Conservation (phyloP, 2,113 vertebrate species). For the Martes martes region DNA sequence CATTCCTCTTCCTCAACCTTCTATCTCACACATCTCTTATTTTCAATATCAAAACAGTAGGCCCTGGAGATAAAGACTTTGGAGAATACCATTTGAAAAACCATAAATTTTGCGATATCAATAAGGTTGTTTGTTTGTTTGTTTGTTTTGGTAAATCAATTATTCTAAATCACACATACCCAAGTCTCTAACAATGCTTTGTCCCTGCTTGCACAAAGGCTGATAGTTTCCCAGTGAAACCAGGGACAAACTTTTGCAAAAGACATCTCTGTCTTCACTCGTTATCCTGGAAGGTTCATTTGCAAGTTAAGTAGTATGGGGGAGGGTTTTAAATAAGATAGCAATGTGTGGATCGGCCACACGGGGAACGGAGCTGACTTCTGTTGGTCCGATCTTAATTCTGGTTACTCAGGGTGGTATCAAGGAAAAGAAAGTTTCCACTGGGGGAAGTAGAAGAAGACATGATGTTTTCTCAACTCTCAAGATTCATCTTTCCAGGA, state of each 20-base stretch:
- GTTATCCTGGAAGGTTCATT: neutral
- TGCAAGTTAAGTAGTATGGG: neutral
- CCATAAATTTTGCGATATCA: too few species aligned
- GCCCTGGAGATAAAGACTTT: neutral
- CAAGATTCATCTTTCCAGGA: too few species aligned
- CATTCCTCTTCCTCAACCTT: neutral
- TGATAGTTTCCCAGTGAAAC: neutral
- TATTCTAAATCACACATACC: neutral
- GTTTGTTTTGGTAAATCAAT: neutral
- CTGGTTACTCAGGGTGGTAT: neutral
- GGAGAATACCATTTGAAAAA: neutral
- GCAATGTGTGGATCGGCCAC: accelerated
- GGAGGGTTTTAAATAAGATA: neutral
- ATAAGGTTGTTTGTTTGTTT: neutral
- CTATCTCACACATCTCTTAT: neutral
- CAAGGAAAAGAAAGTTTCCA: neutral
- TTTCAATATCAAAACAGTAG: neutral
- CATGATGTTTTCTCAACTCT: neutral
- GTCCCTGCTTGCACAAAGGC: neutral
- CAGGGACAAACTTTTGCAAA: neutral
- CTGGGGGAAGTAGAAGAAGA: neutral
- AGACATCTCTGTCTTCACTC: neutral
- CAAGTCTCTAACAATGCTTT: neutral
- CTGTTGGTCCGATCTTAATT: neutral
- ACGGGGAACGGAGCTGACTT: accelerated